phyloP scores from a whole-genome alignment of 2,113 vertebrate species.

The Riparia riparia region DNA sequence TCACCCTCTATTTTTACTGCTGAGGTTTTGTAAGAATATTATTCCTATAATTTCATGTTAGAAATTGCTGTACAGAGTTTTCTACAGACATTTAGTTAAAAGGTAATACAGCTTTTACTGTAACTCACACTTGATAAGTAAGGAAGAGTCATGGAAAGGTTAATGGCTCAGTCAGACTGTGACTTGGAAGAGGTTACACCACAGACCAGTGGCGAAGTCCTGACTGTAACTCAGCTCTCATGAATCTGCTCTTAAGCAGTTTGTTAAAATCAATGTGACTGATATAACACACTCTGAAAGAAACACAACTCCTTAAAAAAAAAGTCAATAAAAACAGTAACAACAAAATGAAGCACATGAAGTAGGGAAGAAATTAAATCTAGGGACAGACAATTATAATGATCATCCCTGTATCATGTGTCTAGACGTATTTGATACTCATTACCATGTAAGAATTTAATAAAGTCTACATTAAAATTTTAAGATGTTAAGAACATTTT shows the following conservation, averaged over 20 bases:
- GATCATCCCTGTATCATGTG: background rate
- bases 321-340: background rate
- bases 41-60: background rate
- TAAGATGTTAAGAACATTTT: background rate
- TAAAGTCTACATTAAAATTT: background rate
- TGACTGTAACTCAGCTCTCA: background rate
- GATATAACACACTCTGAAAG: background rate
- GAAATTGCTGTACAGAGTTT: background rate
- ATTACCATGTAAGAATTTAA: background rate
- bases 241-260: background rate
- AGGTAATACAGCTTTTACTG: background rate
- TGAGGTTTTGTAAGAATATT: background rate
- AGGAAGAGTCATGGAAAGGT: background rate
- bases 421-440: background rate
- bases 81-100: background rate
- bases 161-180: constrained; percentile 14
- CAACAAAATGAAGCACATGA: rapidly evolving
- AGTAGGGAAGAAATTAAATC: background rate
- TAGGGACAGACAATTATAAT: background rate
- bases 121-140: background rate
- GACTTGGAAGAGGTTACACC: background rate
- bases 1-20: background rate
- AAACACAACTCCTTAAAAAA: rapidly evolving
- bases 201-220: background rate
- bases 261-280: background rate